These are phyloP conservation scores for Halictus quadricinctus DNA, from an alignment of 2,888 invertebrate genomes.

Conservation along the genomic window DNA sequence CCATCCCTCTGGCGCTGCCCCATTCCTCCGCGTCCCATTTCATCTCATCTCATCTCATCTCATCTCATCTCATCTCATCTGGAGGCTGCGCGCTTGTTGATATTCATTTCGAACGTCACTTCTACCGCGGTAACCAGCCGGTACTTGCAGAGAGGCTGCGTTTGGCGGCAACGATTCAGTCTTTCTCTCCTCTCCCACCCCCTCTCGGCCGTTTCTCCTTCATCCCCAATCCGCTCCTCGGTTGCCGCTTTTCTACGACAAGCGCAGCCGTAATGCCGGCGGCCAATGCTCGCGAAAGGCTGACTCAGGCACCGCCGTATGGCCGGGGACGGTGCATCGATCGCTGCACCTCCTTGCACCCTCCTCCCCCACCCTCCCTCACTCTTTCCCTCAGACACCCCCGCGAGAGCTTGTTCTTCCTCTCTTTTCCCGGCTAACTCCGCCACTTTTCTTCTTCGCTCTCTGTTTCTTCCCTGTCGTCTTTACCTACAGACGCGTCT, in stretches of 20 bases:
- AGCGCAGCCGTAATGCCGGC: conserved; percentile 72
- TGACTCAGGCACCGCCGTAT: conserved; percentile 72
- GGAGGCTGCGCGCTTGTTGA: conserved; percentile 69
- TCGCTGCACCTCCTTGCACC: conserved; percentile 67
- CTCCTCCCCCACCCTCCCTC: background rate
- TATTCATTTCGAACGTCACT: conserved; percentile 72
- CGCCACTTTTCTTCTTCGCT: conserved; percentile 10
- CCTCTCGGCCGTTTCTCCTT: conserved; percentile 13
- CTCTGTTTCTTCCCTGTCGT: conserved; percentile 38
- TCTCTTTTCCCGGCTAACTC: conserved; percentile 37
- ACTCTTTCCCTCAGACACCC: background rate
- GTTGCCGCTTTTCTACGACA: conserved; percentile 60
- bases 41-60: conserved; percentile 18
- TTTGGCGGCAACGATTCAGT: conserved; percentile 69
- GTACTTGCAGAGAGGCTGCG: conserved; percentile 63
- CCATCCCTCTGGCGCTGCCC: background rate
- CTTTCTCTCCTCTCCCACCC: conserved; percentile 39
- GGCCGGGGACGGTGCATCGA: conserved; percentile 74
- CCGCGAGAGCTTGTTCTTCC: background rate
- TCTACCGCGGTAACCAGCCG: conserved; percentile 65
- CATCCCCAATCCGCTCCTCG: conserved; percentile 51
- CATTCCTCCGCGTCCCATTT: background rate
- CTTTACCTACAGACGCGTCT: conserved; percentile 17
- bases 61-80: conserved; percentile 40
- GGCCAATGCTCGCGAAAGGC: conserved; percentile 73